Percentiles rank a stretch among this genome's conserved stretches.
Conservation (phyloP, 2,797 vertebrate species). For the Lycodopsis pacificus region DNA sequence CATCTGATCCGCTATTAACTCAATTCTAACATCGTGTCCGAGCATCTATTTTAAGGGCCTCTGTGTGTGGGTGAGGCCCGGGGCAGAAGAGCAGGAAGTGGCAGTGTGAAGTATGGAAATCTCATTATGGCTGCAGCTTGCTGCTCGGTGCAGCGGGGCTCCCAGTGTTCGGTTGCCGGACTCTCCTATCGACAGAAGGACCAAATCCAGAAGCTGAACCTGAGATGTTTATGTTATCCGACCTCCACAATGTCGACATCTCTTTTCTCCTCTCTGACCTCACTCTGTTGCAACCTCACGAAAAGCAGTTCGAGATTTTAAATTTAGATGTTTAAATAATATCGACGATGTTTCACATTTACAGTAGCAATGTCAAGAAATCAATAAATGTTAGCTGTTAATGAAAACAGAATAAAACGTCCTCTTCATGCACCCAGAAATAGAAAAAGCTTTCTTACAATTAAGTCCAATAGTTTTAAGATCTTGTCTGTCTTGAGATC, state of each 20-base stretch:
- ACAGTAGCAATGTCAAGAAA: not conserved
- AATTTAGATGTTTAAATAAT: not conserved
- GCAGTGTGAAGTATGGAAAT: conserved; percentile 52
- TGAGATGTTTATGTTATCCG: conserved; percentile 5
- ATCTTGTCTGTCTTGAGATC: not conserved
- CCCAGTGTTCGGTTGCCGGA: conserved; percentile 28
- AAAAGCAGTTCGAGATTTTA: not conserved
- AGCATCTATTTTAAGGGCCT: conserved; percentile 56
- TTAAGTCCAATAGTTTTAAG: not conserved
- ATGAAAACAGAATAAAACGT: not conserved
- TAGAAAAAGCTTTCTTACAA: not conserved
- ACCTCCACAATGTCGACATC: not conserved
- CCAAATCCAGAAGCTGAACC: conserved; percentile 44
- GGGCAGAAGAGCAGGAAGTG: conserved; percentile 52
- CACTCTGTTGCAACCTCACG: not conserved
- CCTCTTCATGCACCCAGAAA: not conserved
- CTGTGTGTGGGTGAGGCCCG: conserved; percentile 9
- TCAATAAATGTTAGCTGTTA: not conserved
- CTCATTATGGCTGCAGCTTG: conserved; percentile 46
- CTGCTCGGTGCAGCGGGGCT: conserved; percentile 2
- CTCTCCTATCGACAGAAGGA: conserved; percentile 29
- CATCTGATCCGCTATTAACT: conserved; percentile 49
- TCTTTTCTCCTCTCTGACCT: not conserved
- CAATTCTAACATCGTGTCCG: conserved; percentile 12
- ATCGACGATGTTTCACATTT: too few species aligned